Conservation (phyloP, 1,140 invertebrate genomes). For the Glomeris maerens region DNA sequence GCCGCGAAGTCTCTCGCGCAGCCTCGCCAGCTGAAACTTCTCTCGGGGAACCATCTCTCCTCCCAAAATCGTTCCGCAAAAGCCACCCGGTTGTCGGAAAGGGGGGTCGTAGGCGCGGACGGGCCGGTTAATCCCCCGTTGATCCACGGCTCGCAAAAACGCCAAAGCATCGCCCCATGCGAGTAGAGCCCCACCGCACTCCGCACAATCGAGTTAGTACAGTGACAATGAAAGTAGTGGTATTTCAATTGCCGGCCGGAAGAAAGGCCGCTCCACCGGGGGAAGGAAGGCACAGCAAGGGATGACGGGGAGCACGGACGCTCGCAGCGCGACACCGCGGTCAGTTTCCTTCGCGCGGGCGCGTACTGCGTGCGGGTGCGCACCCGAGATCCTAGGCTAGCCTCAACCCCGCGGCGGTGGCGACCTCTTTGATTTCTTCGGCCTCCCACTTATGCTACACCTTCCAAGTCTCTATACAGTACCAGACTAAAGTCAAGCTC, state of each 20-base stretch:
- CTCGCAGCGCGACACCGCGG: too few species aligned
- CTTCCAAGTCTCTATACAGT: conserved; percentile 63
- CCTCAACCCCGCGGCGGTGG: too few species aligned
- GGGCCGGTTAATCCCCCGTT: background rate
- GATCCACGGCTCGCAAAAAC: background rate
- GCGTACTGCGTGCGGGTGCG: conserved; percentile 13
- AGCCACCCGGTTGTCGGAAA: conserved; percentile 14
- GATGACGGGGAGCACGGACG: too few species aligned
- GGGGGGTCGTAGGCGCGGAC: background rate
- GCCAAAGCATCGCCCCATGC: background rate
- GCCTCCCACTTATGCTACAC: conserved; percentile 60
- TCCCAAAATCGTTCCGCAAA: background rate
- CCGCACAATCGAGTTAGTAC: conserved; percentile 50
- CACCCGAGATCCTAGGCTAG: background rate
- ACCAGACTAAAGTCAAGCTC: conserved; percentile 70
- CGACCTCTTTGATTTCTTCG: too few species aligned
- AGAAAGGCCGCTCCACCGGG: too few species aligned
- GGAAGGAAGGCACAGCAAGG: too few species aligned
- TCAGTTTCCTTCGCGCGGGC: too few species aligned
- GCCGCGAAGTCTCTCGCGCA: too few species aligned
- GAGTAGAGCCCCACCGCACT: conserved; percentile 25
- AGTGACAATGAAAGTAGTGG: conserved; percentile 52
- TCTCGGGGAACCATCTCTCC: too few species aligned
- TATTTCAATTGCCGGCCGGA: conserved; percentile 51
- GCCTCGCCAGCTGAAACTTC: too few species aligned